These are phyloP conservation scores for Sipha maydis DNA, from an alignment of 2,888 invertebrate species.

Conservation along the genomic window DNA sequence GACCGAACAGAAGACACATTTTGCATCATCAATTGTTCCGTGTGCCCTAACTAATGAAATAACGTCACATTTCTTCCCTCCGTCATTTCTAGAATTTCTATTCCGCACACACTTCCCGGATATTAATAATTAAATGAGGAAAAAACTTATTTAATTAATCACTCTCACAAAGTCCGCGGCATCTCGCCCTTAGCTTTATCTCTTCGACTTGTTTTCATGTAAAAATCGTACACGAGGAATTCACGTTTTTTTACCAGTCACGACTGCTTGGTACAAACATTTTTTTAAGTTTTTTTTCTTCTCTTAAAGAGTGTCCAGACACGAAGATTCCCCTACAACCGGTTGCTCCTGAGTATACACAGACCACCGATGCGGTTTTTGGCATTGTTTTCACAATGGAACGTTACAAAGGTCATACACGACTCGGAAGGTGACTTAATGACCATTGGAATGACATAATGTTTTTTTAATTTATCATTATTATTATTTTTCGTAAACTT, in stretches of 20 bases:
- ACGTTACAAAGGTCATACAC: constrained; percentile 32
- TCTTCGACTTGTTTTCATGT: constrained; percentile 33
- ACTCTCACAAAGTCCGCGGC: constrained; percentile 1
- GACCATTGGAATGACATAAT: constrained; percentile 20
- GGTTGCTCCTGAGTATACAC: constrained; percentile 36
- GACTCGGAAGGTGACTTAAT: constrained; percentile 42
- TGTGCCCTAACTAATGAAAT: not conserved
- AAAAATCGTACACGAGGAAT: constrained; percentile 43
- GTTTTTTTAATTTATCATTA: constrained; percentile 40
- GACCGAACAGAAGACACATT: not conserved
- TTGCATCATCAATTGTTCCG: constrained; percentile 3
- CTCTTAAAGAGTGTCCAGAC: constrained; percentile 27
- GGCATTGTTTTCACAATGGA: constrained; percentile 42
- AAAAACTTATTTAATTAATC: constrained; percentile 48
- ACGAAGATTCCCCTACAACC: constrained; percentile 50
- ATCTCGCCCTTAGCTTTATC: not conserved
- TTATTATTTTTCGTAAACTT: not conserved
- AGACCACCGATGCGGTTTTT: constrained; percentile 54
- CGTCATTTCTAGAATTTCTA: not conserved
- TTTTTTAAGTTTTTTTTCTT: constrained; percentile 11
- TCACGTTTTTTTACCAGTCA: constrained; percentile 52
- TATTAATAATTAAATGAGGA: not conserved
- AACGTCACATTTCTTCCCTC: not conserved
- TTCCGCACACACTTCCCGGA: not conserved
- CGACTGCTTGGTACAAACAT: constrained; percentile 43